Evolutionary conservation across 2,113 vertebrate genomes (phyloP), one percentile per base, ranked within the genome.

Genomic region (Centropristis striata): DNA sequence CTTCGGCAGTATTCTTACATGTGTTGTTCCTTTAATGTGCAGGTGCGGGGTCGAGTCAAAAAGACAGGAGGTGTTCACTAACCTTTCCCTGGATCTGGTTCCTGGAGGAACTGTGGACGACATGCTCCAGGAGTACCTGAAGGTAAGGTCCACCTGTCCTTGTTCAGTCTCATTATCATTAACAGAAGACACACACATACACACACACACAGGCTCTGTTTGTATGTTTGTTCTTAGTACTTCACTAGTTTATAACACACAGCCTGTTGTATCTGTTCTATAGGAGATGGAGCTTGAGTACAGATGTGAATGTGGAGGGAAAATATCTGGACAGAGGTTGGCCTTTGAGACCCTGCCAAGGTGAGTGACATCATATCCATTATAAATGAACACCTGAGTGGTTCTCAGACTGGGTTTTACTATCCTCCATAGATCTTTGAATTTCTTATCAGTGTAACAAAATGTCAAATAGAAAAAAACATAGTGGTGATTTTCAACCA

Each of bases 41-140:
- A 81, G 78, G 1, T 75, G 21, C 28, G n/a, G n/a, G n/a, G n/a
- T n/a, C n/a, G n/a, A n/a, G n/a, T n/a, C n/a, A n/a, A n/a, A n/a
- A n/a, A n/a, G n/a, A n/a, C n/a, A n/a, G n/a, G n/a, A n/a, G 79
- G 1, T 75, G 21, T 78, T 61, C n/a, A 54, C 75, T 2, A 78
- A 63, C 57, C 57, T 78, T 37, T 69, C 75, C 4, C 47, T 78
- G 1, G 47, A 70, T 12, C 46, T 78, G 46, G 8, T 70, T 8
- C 66, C 66, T 32, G 57, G 39, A 37, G 75, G 47, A 1, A 25
- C 65, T 8, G 75, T 78, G 0, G 27, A 70, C 6, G 25, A 63
- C 8, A 32, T 78, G 57, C 47, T 78, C 16, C 66, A 61, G 14
- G n/a, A 20, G 4, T 70, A 70, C 28, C 25, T 70, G 5, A 70